phyloP scores from a whole-genome alignment of 2,888 invertebrate genomes.

The Sturmia bella region DNA sequence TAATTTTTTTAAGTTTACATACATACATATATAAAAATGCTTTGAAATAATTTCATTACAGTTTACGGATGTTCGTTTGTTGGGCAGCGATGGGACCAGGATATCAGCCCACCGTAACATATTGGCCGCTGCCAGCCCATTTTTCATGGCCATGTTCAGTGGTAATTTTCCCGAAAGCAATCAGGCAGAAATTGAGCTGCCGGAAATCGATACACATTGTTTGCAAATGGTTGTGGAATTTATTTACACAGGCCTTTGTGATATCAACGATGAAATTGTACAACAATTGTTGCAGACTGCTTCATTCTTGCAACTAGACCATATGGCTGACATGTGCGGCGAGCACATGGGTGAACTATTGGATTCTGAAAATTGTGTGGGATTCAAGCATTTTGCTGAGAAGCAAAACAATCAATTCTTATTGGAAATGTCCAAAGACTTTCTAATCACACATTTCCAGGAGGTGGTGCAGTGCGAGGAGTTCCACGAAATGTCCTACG shows the following conservation, averaged over 20 bases:
- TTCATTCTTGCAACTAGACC: slow-evolving; percentile 73
- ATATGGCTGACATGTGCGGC: slow-evolving; percentile 73
- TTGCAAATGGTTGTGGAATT: slow-evolving; percentile 73
- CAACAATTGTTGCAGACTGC: slow-evolving; percentile 73
- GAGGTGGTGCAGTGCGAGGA: slow-evolving; percentile 74
- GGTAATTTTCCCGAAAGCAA: slow-evolving; percentile 74
- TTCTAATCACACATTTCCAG: slow-evolving; percentile 74
- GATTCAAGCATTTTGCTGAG: slow-evolving; percentile 74
- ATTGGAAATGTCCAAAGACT: slow-evolving; percentile 72
- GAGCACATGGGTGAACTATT: slow-evolving; percentile 71
- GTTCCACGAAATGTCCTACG: slow-evolving; percentile 73
- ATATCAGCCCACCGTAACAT: slow-evolving; percentile 74
- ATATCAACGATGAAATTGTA: slow-evolving; percentile 71
- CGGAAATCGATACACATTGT: slow-evolving; percentile 72
- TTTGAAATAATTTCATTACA: slow-evolving; percentile 21
- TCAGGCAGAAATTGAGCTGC: slow-evolving; percentile 72
- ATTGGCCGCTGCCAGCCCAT: slow-evolving; percentile 75
- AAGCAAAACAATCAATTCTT: slow-evolving; percentile 73
- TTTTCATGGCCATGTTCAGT: slow-evolving; percentile 75
- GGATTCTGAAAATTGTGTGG: slow-evolving; percentile 73
- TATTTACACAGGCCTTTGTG: slow-evolving; percentile 73
- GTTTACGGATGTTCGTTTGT: slow-evolving; percentile 73
- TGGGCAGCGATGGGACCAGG: slow-evolving; percentile 65
- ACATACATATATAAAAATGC: not conserved
- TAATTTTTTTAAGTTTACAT: too few relatives aligned